Conservation (phyloP, 2,888 invertebrate species). For the Chouioia cunea region DNA sequence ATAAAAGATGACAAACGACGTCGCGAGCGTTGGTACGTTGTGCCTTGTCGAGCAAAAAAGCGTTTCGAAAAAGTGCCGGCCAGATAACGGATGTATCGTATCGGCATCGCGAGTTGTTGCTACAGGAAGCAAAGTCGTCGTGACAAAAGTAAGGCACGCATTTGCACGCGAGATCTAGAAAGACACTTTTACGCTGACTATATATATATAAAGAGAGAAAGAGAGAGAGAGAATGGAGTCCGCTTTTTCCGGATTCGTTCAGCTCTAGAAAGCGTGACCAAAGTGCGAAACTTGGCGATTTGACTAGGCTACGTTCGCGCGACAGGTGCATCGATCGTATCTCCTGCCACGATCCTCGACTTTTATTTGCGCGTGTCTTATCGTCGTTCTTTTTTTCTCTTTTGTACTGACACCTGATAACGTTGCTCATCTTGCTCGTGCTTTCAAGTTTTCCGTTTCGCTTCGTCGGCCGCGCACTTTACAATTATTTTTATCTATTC, state of each 20-base stretch:
- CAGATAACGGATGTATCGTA: slow-evolving; percentile 17
- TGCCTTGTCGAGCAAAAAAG: neutral
- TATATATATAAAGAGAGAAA: too few species aligned
- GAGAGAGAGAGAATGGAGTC: neutral
- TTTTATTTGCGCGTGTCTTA: neutral
- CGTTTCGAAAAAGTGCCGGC: neutral
- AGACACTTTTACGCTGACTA: neutral
- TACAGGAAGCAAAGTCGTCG: slow-evolving; percentile 13
- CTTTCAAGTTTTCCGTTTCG: slow-evolving; percentile 1
- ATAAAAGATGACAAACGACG: too few species aligned
- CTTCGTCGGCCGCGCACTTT: neutral
- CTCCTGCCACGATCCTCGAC: too few species aligned
- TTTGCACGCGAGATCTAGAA: neutral
- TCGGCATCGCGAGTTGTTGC: neutral
- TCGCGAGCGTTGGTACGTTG: too few species aligned
- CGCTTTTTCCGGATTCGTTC: slow-evolving; percentile 51
- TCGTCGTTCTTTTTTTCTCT: slow-evolving; percentile 1
- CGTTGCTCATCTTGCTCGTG: neutral
- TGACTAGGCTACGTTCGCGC: slow-evolving; percentile 9
- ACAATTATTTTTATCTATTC: too few species aligned
- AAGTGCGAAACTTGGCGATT: slow-evolving; percentile 45
- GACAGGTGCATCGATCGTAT: slow-evolving; percentile 40
- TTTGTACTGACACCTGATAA: neutral
- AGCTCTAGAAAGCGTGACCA: slow-evolving; percentile 57
- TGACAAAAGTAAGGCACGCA: slow-evolving; percentile 32